Evolutionary conservation across 2,888 invertebrate genomes (phyloP).

Genomic region (Carpatolechia fugitivella): DNA sequence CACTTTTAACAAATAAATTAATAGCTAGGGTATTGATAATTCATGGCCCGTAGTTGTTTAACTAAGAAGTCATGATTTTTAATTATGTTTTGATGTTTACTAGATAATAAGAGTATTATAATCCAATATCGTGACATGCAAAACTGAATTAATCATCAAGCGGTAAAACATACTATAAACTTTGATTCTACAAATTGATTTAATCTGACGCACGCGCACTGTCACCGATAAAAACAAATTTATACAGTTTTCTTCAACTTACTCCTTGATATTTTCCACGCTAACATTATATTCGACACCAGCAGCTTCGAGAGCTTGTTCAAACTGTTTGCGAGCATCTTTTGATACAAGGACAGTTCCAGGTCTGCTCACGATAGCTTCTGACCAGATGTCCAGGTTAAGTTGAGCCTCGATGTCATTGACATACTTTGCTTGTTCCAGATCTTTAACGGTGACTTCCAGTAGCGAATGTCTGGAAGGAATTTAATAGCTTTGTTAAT

Average conservation of each 20-base stretch:
- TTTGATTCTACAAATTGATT: no score
- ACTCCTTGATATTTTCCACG: conserved; percentile 53
- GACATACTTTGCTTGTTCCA: conserved; percentile 28
- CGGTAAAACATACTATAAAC: no score
- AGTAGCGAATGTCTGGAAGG: conserved; percentile 39
- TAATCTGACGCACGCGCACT: background rate
- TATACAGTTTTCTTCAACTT: conserved; percentile 30
- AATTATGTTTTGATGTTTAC: no score
- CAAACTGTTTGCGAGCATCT: conserved; percentile 33
- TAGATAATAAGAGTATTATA: no score
- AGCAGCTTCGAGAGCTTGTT: conserved; percentile 31
- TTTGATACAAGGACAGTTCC: conserved; percentile 47
- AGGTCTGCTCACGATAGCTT: conserved; percentile 36
- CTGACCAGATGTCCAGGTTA: conserved; percentile 45
- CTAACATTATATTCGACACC: conserved; percentile 38
- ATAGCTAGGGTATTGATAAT: no score
- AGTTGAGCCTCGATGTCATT: conserved; percentile 30
- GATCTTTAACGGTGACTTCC: conserved; percentile 29
- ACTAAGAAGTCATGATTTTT: no score
- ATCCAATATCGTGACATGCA: no score
- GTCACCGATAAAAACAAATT: background rate
- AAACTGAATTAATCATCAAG: no score
- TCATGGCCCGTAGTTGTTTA: no score
- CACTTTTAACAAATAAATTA: no score
- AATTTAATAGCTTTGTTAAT: no score